Evolutionary conservation across 2,888 invertebrate genomes (phyloP).

Genomic region (Metellina segmentata): DNA sequence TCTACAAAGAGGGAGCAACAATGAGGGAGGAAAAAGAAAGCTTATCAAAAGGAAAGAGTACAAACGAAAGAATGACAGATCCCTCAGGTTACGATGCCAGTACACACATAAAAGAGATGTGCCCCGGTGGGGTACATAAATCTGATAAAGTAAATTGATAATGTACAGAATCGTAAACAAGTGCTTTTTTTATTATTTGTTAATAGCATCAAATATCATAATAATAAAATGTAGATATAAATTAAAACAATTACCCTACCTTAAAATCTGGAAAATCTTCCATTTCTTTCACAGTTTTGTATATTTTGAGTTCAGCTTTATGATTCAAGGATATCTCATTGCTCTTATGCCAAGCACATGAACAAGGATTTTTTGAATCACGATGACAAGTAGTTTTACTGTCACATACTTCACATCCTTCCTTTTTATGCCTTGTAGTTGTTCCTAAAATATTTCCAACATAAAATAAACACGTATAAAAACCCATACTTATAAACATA

Average conservation of each 20-base stretch:
- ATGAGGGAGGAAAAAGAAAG: too few relatives aligned
- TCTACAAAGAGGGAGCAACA: too few relatives aligned
- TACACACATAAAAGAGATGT: too few relatives aligned
- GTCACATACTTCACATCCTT: slow-evolving; percentile 56
- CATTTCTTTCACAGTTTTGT: slow-evolving; percentile 28
- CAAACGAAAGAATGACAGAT: too few relatives aligned
- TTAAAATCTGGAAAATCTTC: slow-evolving; percentile 54
- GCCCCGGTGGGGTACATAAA: neutral
- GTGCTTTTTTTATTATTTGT: neutral
- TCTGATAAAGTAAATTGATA: neutral
- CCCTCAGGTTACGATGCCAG: too few relatives aligned
- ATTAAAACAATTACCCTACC: slow-evolving; percentile 14
- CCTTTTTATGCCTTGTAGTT: slow-evolving; percentile 41
- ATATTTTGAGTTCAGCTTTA: slow-evolving; percentile 62
- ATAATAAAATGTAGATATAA: too few relatives aligned
- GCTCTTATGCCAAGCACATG: slow-evolving; percentile 50
- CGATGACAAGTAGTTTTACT: slow-evolving; percentile 55
- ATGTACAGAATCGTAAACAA: neutral
- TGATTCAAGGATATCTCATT: slow-evolving; percentile 7
- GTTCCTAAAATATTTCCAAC: slow-evolving; percentile 20
- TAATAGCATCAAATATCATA: too few relatives aligned
- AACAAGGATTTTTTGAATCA: slow-evolving; percentile 35
- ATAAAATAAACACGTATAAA: neutral
- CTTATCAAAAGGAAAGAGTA: too few relatives aligned
- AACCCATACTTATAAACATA: too few relatives aligned